Base-by-base conservation (phyloP, 2,113 vertebrate species). In the Scortum barcoo region DNA sequence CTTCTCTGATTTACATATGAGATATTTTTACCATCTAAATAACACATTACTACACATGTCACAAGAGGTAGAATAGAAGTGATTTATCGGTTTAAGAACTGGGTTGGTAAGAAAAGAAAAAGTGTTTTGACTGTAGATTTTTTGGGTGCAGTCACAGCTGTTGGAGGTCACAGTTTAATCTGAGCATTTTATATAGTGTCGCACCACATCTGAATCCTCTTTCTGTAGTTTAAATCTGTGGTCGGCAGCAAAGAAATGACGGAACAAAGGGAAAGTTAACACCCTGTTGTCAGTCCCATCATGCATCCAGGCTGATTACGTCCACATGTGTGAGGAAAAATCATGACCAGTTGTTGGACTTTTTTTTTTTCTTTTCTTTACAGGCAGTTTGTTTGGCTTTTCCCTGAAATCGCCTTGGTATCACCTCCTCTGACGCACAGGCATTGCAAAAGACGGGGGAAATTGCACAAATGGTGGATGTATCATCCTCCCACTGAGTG, bases 311-410 rank as follows among this genome's bases (percentile, higher is more conserved):
- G 20, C 71, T 85, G 83, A 91, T 90, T 65, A 62, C 1, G n/a
- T 78, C 86, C 83, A 86, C 77, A 60, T 92, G 79, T 79, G 76
- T 1, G 7, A 9, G 73, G n/a, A 67, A 26, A 71, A 61, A 60
- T 30, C 53, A 36, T 2, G 51, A 46, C 19, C 63, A 46, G 30
- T 71, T 65, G 62, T 48, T 65, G 76, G 46, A 28, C 38, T 72
- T 36, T 36, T 36, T 26, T 53, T 50, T 16, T 56, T 53, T 50
- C 11, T 56, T 46, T 40, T 36, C 22, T 68, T 61, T 50, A n/a
- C 30, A 50, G 36, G 38, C 53, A 19, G 68, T 50, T 60, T 87
- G 70, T 75, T 80, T 80, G 22, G 66, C 33, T 67, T 72, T 26
- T 67, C 67, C 13, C 22, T 3, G 3, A 13, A n/a, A n/a, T n/a